Percentiles rank a stretch among this genome's conserved stretches.
Evolutionary conservation across 2,888 invertebrate species (phyloP).

Genomic region (Acleris emargana): DNA sequence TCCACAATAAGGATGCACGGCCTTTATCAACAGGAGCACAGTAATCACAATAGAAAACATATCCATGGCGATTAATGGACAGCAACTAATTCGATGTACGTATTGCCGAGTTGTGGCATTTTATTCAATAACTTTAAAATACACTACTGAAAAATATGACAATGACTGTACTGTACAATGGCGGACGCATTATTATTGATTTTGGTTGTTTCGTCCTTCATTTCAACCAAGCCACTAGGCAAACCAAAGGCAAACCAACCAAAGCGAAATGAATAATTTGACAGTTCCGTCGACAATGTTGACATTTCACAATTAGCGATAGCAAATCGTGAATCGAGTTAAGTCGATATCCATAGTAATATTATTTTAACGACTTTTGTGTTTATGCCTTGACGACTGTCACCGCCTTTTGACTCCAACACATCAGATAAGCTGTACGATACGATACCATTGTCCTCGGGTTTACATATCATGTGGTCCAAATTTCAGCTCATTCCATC

Average conservation of each 20-base stretch:
- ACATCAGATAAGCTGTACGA: no score
- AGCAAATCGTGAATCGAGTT: neutral
- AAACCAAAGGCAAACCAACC: constrained; percentile 6
- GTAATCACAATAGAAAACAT: constrained; percentile 60
- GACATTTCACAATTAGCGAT: constrained; percentile 13
- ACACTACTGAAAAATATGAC: constrained; percentile 49
- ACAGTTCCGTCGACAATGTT: constrained; percentile 30
- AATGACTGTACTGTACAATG: constrained; percentile 68
- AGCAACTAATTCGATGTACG: constrained; percentile 60
- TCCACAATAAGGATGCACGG: constrained; percentile 90
- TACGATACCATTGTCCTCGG: no score
- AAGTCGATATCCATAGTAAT: neutral
- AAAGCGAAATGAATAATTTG: constrained; percentile 21
- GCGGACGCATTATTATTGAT: constrained; percentile 78
- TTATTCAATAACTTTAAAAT: constrained; percentile 46
- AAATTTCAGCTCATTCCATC: no score
- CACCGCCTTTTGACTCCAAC: no score
- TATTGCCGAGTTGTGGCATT: constrained; percentile 66
- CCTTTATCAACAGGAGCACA: constrained; percentile 70
- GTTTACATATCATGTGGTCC: no score
- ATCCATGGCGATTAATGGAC: constrained; percentile 67
- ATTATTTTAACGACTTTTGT: no score
- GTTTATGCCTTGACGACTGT: no score
- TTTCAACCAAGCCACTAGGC: constrained; percentile 30
- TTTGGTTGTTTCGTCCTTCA: constrained; percentile 54